phyloP scores from a whole-genome alignment of 2,888 invertebrate species.

The Hermaeophaga mercurialis region DNA sequence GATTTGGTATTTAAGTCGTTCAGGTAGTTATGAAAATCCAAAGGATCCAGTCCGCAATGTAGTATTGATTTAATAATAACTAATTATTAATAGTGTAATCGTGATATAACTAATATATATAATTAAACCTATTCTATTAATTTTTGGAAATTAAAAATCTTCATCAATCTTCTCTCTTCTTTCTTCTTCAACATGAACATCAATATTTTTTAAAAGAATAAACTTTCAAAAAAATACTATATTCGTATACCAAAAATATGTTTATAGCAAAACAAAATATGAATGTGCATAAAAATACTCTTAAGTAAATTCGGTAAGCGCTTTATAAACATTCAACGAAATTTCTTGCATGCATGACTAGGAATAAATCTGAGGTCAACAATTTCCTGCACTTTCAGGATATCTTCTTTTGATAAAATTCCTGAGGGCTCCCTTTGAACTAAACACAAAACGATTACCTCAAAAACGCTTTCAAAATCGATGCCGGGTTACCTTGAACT shows the following conservation, averaged over 20 bases:
- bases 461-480: slow-evolving; percentile 35
- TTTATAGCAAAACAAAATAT: background rate
- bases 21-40: no score
- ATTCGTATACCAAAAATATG: no score
- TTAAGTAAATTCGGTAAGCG: background rate
- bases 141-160: no score
- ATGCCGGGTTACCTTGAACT: slow-evolving; percentile 52
- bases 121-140: no score
- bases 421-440: slow-evolving; percentile 13
- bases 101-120: no score
- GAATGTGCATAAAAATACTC: background rate
- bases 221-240: no score
- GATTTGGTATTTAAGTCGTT: no score
- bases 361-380: background rate
- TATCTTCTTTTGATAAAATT: slow-evolving; percentile 4
- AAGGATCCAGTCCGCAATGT: no score
- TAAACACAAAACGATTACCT: slow-evolving; percentile 20
- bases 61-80: no score
- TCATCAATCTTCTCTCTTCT: slow-evolving; percentile 1
- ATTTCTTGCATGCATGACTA: slow-evolving; percentile 5
- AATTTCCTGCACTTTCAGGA: background rate
- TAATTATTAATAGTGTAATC: no score
- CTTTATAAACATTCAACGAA: background rate
- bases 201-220: no score
- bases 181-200: background rate